Percentiles rank a stretch among this genome's conserved stretches.
Conservation (phyloP, 2,888 invertebrate species). For the Tribolium freemani region DNA sequence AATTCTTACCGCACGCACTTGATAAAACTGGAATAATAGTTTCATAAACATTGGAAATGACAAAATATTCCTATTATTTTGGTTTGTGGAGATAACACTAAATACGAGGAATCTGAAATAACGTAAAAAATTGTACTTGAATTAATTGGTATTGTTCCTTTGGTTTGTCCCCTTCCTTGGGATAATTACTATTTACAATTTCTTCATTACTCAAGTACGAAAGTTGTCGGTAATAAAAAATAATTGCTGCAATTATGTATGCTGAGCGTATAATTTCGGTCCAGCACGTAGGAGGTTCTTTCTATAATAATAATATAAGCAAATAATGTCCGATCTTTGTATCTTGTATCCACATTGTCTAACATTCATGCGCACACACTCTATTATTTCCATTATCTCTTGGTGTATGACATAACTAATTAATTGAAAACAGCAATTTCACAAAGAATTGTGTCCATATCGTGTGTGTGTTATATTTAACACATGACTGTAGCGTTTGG, state of each 20-base stretch:
- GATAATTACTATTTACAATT: constrained; percentile 25
- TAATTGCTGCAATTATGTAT: constrained; percentile 35
- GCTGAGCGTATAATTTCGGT: constrained; percentile 29
- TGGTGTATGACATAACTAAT: constrained; percentile 29
- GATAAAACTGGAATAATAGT: too few relatives aligned
- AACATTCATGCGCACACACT: background rate
- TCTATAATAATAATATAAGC: constrained; percentile 22
- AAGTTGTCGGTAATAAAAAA: constrained; percentile 38
- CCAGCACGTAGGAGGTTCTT: constrained; percentile 30
- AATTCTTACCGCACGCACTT: too few relatives aligned
- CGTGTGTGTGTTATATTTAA: constrained; percentile 53
- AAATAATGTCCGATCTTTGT: constrained; percentile 16
- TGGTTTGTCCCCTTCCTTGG: background rate
- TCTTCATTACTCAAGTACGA: constrained; percentile 31
- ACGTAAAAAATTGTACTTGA: background rate
- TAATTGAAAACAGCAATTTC: constrained; percentile 25
- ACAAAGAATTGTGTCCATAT: background rate
- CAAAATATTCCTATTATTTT: too few relatives aligned
- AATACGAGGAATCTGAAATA: too few relatives aligned
- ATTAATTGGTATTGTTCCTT: background rate
- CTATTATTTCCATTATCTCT: constrained; percentile 12
- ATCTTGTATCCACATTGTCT: constrained; percentile 11
- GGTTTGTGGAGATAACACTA: too few relatives aligned
- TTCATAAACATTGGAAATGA: too few relatives aligned
- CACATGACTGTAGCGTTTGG: constrained; percentile 33